A percentile compares a stretch with the other conserved stretches of the same genome.
phyloP scores from a whole-genome alignment of 2,888 invertebrate genomes.

The Oscheius sp. region DNA sequence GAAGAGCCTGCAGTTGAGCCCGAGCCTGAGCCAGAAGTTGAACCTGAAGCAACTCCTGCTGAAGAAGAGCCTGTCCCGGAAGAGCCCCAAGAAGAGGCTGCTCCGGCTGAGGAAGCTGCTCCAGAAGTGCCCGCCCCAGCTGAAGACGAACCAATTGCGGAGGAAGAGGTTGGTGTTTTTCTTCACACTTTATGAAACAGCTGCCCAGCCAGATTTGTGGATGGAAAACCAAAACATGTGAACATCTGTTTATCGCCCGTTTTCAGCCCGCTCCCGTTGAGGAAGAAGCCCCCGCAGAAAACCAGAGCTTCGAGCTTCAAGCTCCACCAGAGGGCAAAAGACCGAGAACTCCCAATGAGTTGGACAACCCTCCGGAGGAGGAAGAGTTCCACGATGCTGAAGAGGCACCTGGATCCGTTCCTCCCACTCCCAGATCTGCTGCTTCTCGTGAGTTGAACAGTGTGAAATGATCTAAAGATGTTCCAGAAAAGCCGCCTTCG shows the following conservation, averaged over 20 bases:
- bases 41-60: not conserved
- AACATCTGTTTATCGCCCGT: not conserved
- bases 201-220: not conserved
- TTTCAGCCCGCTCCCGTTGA: conserved; percentile 27
- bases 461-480: not conserved
- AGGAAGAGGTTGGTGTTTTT: conserved; percentile 7
- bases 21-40: conserved; percentile 3
- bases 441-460: not conserved
- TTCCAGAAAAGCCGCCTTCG: conserved; percentile 28
- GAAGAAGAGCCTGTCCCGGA: conserved; percentile 44
- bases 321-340: conserved; percentile 70
- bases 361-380: conserved; percentile 59
- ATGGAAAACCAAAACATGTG: not conserved
- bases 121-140: conserved; percentile 40
- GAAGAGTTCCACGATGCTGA: conserved; percentile 49
- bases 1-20: conserved; percentile 35
- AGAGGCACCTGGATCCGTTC: conserved; percentile 42
- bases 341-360: conserved; percentile 70
- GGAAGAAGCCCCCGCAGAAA: conserved; percentile 33
- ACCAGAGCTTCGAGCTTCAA: conserved; percentile 67
- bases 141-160: conserved; percentile 30
- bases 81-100: conserved; percentile 38
- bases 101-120: conserved; percentile 31
- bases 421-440: not conserved
- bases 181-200: conserved; percentile 6